Evolutionary conservation across 2,888 invertebrate species (phyloP).

Genomic region (Lithodes maja): DNA sequence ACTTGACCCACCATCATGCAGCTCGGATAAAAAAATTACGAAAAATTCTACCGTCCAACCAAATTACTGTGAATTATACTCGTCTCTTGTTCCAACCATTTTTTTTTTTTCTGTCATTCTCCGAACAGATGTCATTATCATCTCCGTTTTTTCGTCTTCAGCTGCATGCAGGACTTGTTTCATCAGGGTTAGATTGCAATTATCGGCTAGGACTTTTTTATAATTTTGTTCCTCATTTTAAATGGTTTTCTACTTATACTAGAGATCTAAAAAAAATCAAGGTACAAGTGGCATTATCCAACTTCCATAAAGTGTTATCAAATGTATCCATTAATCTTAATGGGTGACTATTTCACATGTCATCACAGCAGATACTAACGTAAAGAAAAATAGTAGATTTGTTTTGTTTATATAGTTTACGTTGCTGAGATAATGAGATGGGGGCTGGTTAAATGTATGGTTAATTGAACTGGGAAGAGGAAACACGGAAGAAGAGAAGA

Average conservation of each 20-base stretch:
- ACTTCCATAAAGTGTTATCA: no score
- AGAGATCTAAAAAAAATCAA: no score
- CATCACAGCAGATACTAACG: no score
- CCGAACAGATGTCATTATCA: background rate
- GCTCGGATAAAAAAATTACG: background rate
- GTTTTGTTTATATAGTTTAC: no score
- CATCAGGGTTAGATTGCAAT: background rate
- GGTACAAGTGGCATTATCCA: no score
- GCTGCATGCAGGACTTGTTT: background rate
- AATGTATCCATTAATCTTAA: no score
- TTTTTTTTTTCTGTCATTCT: background rate
- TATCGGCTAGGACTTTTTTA: background rate
- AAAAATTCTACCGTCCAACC: background rate
- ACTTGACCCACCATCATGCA: background rate
- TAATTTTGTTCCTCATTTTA: background rate
- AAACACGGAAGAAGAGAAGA: constrained; percentile 3
- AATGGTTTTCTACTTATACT: no score
- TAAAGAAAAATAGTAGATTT: no score
- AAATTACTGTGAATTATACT: background rate
- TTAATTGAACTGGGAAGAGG: background rate
- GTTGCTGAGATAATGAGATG: constrained; percentile 1
- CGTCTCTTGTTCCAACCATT: background rate
- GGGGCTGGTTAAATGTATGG: background rate
- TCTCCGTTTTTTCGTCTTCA: background rate
- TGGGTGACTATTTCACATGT: no score